Base-by-base conservation (phyloP, 1,140 invertebrate genomes). In the Ips nitidus region DNA sequence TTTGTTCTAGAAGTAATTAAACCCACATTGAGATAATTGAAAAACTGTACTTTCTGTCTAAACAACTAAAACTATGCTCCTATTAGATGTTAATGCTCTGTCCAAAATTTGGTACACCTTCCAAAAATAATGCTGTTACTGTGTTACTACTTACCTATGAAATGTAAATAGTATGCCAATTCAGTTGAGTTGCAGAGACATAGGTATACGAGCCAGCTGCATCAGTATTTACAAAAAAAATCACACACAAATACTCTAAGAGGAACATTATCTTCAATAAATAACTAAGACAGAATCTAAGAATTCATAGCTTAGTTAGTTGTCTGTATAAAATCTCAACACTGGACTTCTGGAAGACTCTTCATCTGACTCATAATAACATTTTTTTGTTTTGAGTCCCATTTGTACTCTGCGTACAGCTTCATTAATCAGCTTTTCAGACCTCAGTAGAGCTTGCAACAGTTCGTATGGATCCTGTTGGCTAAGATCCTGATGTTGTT, bases 391-490 rank as follows among this genome's bases (percentile, higher is more conserved):
- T 58, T 73, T 72, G 63, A 86, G 77, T 58, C 84, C 84, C 47
- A 83, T 77, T 73, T 87, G 86, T 7, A 91, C 78, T 74, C 89
- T 83, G 64, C 88, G 83, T 2, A 90, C 89, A 3, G 89, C 89
- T 77, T 90, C 89, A 73, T 88, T 89, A 45, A 90, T 89, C n/a
- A 90, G 81, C 66, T 85, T 86, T 52, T 88, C 88, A 67, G 88
- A 85, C 47, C 85, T 81, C 22, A 90, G 77, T 36, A 90, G 75
- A 65, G 84, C 86, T 73, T 89, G 87, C 38, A 90, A 80, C 58
- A 89, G 78, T 78, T 88, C 87, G 77, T 90, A 90, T 0, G 88
- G 87, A 76, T 89, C 86, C 43, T 89, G 84, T 55, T 81, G 77
- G 42, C 59, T 43, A 72, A 72, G n/a, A 76, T 74, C 73, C 73